A percentile compares a stretch with the other conserved stretches of the same genome.
Evolutionary conservation across 2,113 vertebrate species (phyloP).

Genomic region (Stercorarius parasiticus): DNA sequence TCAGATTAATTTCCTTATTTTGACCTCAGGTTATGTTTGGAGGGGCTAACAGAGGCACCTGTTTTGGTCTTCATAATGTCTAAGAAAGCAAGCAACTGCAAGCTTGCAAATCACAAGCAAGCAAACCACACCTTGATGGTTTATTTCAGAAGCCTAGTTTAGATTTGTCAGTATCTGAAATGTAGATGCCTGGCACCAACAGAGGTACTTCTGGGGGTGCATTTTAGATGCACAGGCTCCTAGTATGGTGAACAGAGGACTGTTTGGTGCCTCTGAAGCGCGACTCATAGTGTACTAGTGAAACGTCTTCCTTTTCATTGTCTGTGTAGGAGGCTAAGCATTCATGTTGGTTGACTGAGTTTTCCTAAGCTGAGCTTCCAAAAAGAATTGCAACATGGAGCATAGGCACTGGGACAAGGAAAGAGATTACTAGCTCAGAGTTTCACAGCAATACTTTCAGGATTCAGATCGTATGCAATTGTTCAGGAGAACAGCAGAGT

Average conservation of each 20-base stretch:
- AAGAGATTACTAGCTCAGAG: background rate
- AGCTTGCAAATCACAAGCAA: background rate
- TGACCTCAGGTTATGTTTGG: background rate
- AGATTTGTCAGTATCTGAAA: background rate
- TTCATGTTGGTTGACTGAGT: background rate
- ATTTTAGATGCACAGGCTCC: background rate
- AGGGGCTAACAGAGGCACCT: accelerated
- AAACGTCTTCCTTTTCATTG: background rate
- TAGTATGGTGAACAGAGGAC: background rate
- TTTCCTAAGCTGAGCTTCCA: background rate
- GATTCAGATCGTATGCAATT: background rate
- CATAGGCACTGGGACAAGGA: background rate
- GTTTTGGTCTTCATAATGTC: background rate
- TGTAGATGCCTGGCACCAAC: background rate
- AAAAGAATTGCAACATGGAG: background rate
- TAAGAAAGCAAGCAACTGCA: background rate
- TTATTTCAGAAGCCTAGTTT: background rate
- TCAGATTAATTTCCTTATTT: background rate
- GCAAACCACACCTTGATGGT: background rate
- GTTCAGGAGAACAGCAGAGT: background rate
- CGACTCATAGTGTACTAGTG: background rate
- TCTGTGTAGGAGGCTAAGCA: background rate
- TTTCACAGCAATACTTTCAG: background rate
- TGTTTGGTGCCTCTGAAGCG: background rate
- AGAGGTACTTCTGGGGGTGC: background rate